Percentiles rank a stretch among this genome's conserved stretches.
Evolutionary conservation across 1,140 invertebrate genomes (phyloP).

Genomic region (Procambarus virginalis): DNA sequence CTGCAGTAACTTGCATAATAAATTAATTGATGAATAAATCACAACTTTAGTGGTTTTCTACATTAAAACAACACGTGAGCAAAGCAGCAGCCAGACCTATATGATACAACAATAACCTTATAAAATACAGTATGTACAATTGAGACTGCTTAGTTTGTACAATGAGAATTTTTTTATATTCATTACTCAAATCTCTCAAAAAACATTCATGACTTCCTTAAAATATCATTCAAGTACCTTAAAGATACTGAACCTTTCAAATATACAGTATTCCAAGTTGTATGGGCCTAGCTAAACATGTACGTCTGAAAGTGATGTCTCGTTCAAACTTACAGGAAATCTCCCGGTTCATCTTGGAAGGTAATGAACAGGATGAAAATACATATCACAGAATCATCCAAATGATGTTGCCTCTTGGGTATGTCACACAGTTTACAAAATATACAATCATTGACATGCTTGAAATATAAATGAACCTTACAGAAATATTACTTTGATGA

Average conservation of each 20-base stretch:
- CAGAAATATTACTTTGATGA: neutral
- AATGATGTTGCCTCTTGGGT: neutral
- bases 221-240: neutral
- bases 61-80: neutral
- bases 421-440: neutral
- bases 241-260: neutral
- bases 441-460: neutral
- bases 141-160: neutral
- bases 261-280: neutral
- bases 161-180: neutral
- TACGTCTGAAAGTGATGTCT: neutral
- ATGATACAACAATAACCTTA: neutral
- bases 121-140: neutral
- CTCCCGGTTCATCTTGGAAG: neutral
- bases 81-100: neutral
- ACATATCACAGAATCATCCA: neutral
- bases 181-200: neutral
- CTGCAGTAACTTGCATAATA: neutral
- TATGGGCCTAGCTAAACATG: neutral
- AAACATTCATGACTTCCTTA: neutral
- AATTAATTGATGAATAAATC: neutral
- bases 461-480: neutral
- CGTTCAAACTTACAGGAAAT: neutral
- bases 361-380: neutral
- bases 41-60: neutral